Evolutionary conservation across 2,888 invertebrate species (phyloP).

Genomic region (Philereme transversata): DNA sequence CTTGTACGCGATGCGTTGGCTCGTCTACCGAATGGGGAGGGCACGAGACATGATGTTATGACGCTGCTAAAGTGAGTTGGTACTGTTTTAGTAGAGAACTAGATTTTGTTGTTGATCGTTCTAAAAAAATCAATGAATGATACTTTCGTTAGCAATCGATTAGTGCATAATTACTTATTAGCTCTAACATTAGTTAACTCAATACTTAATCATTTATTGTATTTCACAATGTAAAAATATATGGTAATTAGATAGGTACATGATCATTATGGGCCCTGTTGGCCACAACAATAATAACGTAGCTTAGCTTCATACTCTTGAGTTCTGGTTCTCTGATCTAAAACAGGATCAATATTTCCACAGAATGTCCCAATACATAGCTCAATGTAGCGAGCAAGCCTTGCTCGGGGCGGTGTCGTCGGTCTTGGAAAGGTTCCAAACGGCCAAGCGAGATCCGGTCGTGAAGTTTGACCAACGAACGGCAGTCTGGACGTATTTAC

Average conservation of each 20-base stretch:
- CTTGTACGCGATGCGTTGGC: constrained; percentile 97
- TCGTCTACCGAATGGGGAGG: constrained; percentile 96
- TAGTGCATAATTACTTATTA: too few species aligned
- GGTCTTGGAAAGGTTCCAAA: constrained; percentile 94
- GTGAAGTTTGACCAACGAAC: constrained; percentile 96
- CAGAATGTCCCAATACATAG: constrained; percentile 86
- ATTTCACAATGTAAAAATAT: too few species aligned
- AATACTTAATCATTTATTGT: too few species aligned
- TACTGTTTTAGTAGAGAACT: constrained; percentile 1
- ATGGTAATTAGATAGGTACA: too few species aligned
- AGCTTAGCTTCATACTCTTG: neutral
- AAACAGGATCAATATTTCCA: constrained; percentile 16
- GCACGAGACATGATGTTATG: constrained; percentile 95
- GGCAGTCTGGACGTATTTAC: constrained; percentile 98
- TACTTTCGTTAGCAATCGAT: too few species aligned
- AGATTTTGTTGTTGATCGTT: too few species aligned
- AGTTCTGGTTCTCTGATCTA: neutral
- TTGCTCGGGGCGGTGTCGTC: constrained; percentile 94
- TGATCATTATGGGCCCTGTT: too few species aligned
- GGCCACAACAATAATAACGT: neutral
- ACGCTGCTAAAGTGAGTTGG: constrained; percentile 86
- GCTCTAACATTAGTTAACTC: too few species aligned
- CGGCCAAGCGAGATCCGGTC: constrained; percentile 92
- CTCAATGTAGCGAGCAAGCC: constrained; percentile 84
- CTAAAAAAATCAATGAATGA: too few species aligned